Evolutionary conservation across 2,113 vertebrate genomes (phyloP), one percentile per base, ranked within the genome.

Genomic region (Apus apus): DNA sequence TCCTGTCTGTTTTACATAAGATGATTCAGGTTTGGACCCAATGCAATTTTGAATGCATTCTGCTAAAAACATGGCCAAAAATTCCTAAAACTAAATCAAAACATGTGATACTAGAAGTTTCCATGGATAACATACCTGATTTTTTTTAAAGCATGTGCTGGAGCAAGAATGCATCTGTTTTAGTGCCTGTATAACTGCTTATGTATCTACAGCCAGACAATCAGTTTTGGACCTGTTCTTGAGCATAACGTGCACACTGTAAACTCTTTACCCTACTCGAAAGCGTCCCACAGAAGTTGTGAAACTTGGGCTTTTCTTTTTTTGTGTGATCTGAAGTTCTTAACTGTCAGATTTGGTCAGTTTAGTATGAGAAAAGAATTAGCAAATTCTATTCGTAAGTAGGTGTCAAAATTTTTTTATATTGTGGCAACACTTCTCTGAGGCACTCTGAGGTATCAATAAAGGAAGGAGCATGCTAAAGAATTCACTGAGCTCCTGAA

Each of bases 51-150:
- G 9, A 72, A 4, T 15, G 43, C 30, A 38, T 54, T 16, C 18
- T 70, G 6, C 3, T 64, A 23, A 74, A 54, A 26, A 32, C 4
- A 13, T 1, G 1, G 1, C 1, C 4, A 45, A 48, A 60, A 13
- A 58, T 90, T 80, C 29, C n/a, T 21, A 71, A 83, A 40, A 19
- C 7, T 76, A 26, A 43, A 25, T 34, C 0, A 57, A 79, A 53
- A 1, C 10, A 6, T 9, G 11, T 26, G 8, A 48, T 34, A 65
- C 1, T 60, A 51, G 15, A 72, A 20, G 2, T 34, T 73, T 27
- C 26, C 18, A 30, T n/a, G 8, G 34, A 48, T 54, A 92, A 68
- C 79, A 58, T 15, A 50, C 1, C 3, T 30, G 16, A 23, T 73
- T 22, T 56, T 72, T 70, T 48, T 48, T 7, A 48, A 65, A 68